Conservation (phyloP, 2,888 invertebrate genomes). For the Idaea dimidiata region DNA sequence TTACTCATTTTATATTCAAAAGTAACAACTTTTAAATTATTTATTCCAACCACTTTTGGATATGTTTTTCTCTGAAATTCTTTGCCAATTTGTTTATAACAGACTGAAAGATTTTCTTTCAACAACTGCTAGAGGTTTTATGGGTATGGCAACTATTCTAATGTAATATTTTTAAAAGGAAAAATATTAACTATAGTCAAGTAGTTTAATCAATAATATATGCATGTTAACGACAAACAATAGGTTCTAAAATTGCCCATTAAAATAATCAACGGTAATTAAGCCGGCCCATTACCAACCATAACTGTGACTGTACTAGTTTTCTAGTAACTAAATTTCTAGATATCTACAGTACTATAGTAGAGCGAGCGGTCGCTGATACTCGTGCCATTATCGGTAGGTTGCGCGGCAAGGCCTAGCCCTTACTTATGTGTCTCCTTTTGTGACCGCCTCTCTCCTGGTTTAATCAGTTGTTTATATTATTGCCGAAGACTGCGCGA, state of each 20-base stretch:
- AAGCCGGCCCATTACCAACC: constrained; percentile 37
- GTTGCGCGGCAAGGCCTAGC: constrained; percentile 52
- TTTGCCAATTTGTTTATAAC: not conserved
- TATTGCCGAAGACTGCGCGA: constrained; percentile 70
- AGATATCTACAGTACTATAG: not conserved
- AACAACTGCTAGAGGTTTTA: not conserved
- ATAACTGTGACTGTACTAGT: constrained; percentile 56
- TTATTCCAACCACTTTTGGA: constrained; percentile 38
- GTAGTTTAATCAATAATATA: constrained; percentile 29
- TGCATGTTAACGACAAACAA: constrained; percentile 40
- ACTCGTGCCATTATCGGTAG: constrained; percentile 69
- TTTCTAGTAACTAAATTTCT: constrained; percentile 39
- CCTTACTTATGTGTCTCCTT: constrained; percentile 78
- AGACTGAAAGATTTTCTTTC: not conserved
- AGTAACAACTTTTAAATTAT: constrained; percentile 45
- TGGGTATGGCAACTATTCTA: too few relatives aligned
- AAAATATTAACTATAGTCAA: constrained; percentile 16
- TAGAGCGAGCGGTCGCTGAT: constrained; percentile 51
- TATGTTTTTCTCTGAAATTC: constrained; percentile 27
- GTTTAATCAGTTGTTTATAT: constrained; percentile 79
- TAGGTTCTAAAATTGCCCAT: constrained; percentile 34
- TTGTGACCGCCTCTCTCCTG: constrained; percentile 64
- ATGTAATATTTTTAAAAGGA: not conserved
- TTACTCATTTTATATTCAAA: constrained; percentile 51
- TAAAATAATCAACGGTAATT: constrained; percentile 42